Conservation (phyloP, 2,888 invertebrate species). For the Ophion slaviceki region DNA sequence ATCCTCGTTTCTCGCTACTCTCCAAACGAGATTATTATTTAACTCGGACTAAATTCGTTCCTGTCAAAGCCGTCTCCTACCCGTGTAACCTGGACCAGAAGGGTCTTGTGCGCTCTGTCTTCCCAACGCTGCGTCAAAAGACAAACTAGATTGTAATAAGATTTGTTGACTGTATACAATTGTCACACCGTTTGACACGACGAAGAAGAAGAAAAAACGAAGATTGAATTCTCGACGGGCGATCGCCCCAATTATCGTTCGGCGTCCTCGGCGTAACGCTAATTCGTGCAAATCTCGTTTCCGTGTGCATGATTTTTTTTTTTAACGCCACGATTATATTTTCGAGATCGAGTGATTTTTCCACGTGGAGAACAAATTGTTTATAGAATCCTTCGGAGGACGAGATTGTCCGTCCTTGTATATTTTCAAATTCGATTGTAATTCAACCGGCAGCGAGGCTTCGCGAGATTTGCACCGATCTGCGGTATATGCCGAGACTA, state of each 20-base stretch:
- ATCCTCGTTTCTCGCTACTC: not conserved
- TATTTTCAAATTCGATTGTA: not conserved
- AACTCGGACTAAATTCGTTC: slow-evolving; percentile 12
- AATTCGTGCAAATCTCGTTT: no score
- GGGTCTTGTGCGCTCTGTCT: slow-evolving; percentile 82
- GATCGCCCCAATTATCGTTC: slow-evolving; percentile 6
- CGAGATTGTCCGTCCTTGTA: no score
- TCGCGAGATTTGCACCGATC: not conserved
- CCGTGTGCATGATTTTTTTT: no score
- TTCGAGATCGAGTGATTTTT: no score
- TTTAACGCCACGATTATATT: no score
- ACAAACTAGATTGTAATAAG: slow-evolving; percentile 82
- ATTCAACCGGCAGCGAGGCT: slow-evolving; percentile 12
- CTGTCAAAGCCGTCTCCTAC: slow-evolving; percentile 23
- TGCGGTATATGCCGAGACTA: slow-evolving; percentile 2
- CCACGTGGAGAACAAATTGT: no score
- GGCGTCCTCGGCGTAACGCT: not conserved
- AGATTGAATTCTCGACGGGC: slow-evolving; percentile 14
- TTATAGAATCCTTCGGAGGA: no score
- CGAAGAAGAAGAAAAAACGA: not conserved
- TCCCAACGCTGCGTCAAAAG: slow-evolving; percentile 83
- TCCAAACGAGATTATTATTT: not conserved
- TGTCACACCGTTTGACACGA: slow-evolving; percentile 51
- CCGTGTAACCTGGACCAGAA: slow-evolving; percentile 58
- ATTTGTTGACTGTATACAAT: slow-evolving; percentile 82